These are phyloP conservation scores for Danionella dracula DNA, from an alignment of 2,797 vertebrate genomes.

Conservation along the genomic window DNA sequence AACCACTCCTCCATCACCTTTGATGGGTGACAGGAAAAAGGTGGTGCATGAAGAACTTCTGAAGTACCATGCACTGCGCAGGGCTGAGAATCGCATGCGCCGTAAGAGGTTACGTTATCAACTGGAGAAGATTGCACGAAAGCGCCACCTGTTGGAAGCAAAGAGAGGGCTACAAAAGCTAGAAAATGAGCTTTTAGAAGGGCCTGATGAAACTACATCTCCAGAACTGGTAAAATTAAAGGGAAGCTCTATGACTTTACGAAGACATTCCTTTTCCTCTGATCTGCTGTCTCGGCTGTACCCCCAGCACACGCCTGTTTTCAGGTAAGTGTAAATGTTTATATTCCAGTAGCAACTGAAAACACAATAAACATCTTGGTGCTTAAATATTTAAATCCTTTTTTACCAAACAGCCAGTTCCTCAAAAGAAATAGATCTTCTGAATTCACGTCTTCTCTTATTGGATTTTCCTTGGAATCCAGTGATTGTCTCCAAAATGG, in stretches of 20 bases:
- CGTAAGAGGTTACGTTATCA: slow-evolving; percentile 79
- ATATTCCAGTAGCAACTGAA: too few relatives aligned
- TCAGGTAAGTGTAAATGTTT: slow-evolving; percentile 61
- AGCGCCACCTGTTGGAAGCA: slow-evolving; percentile 80
- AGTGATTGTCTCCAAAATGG: slow-evolving; percentile 64
- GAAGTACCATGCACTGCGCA: slow-evolving; percentile 68
- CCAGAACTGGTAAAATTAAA: slow-evolving; percentile 51
- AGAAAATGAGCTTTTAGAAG: slow-evolving; percentile 67
- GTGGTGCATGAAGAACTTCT: slow-evolving; percentile 78
- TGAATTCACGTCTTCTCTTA: slow-evolving; percentile 59
- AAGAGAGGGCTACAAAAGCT: slow-evolving; percentile 80
- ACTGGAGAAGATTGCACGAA: slow-evolving; percentile 80
- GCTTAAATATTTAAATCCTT: not conserved
- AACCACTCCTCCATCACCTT: slow-evolving; percentile 41
- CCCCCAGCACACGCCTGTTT: slow-evolving; percentile 69
- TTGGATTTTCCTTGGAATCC: slow-evolving; percentile 54
- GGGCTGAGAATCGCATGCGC: slow-evolving; percentile 69
- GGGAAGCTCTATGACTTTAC: slow-evolving; percentile 43
- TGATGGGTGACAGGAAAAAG: slow-evolving; percentile 71
- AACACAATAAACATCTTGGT: not conserved
- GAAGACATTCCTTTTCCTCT: slow-evolving; percentile 72
- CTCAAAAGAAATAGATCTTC: slow-evolving; percentile 68
- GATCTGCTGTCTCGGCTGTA: slow-evolving; percentile 72
- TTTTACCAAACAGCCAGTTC: slow-evolving; percentile 71
- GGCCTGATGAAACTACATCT: slow-evolving; percentile 53